Conservation (phyloP, 2,888 invertebrate genomes). For the Aphidius colemani region DNA sequence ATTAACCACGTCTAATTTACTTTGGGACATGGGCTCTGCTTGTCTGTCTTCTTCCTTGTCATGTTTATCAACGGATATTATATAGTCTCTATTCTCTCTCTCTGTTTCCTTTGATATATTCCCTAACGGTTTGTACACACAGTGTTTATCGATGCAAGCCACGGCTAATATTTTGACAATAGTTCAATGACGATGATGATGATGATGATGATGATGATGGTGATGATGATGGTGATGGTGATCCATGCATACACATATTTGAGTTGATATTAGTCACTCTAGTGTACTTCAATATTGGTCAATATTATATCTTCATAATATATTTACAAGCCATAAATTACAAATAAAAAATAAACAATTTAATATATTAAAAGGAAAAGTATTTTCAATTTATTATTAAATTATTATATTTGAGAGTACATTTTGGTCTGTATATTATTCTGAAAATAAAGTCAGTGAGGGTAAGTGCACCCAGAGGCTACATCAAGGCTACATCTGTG, state of each 20-base stretch:
- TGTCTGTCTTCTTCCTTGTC: slow-evolving; percentile 14
- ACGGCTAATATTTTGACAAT: slow-evolving; percentile 38
- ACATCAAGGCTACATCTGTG: slow-evolving; percentile 20
- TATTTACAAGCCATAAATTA: not conserved
- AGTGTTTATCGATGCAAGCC: slow-evolving; percentile 21
- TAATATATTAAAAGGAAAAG: not conserved
- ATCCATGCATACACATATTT: slow-evolving; percentile 20
- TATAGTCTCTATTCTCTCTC: too few relatives aligned
- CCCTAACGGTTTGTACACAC: not conserved
- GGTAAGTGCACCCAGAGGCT: slow-evolving; percentile 23
- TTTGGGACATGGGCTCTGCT: slow-evolving; percentile 18
- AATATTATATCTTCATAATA: not conserved
- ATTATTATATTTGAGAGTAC: slow-evolving; percentile 13
- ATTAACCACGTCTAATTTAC: slow-evolving; percentile 32
- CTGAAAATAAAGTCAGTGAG: not conserved
- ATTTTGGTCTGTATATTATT: slow-evolving; percentile 15
- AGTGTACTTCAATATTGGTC: not conserved
- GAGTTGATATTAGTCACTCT: not conserved
- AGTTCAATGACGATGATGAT: slow-evolving; percentile 18
- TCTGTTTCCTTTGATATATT: not conserved
- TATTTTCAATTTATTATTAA: slow-evolving; percentile 1
- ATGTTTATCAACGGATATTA: not conserved
- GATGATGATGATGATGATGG: slow-evolving; percentile 22
- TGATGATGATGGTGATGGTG: slow-evolving; percentile 28
- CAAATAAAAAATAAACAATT: not conserved